Evolutionary conservation across 2,113 vertebrate genomes (phyloP).

Genomic region (Chamaetylas fuelleborni): DNA sequence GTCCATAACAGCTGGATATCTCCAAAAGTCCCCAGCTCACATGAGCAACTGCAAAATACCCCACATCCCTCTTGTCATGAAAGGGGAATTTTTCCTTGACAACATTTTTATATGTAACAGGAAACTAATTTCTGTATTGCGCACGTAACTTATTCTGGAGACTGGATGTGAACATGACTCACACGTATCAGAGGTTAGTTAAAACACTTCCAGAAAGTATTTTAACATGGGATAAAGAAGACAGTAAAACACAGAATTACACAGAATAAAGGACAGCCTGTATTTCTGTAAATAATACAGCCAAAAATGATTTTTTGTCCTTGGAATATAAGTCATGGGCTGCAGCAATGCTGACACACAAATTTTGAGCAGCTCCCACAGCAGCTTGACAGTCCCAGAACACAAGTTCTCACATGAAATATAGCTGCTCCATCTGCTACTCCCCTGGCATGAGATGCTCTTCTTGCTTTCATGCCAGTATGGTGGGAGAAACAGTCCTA

Average conservation of each 20-base stretch:
- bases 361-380: not conserved
- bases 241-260: not conserved
- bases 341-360: not conserved
- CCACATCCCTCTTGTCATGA: not conserved
- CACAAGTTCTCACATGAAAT: not conserved
- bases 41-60: not conserved
- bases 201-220: not conserved
- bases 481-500: slow-evolving; percentile 29
- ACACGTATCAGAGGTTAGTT: not conserved
- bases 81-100: not conserved
- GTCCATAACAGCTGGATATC: not conserved
- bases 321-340: not conserved
- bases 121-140: not conserved
- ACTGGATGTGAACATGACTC: not conserved
- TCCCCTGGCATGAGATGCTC: not conserved
- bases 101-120: not conserved
- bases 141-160: not conserved
- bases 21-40: not conserved
- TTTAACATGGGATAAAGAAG: not conserved
- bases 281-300: not conserved
- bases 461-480: not conserved
- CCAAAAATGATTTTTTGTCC: not conserved
- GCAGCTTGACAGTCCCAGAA: not conserved
- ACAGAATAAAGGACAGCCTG: not conserved
- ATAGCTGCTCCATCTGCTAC: not conserved